These are phyloP conservation scores for Oryzias javanicus DNA, from an alignment of 2,113 vertebrate species.

Conservation along the genomic window DNA sequence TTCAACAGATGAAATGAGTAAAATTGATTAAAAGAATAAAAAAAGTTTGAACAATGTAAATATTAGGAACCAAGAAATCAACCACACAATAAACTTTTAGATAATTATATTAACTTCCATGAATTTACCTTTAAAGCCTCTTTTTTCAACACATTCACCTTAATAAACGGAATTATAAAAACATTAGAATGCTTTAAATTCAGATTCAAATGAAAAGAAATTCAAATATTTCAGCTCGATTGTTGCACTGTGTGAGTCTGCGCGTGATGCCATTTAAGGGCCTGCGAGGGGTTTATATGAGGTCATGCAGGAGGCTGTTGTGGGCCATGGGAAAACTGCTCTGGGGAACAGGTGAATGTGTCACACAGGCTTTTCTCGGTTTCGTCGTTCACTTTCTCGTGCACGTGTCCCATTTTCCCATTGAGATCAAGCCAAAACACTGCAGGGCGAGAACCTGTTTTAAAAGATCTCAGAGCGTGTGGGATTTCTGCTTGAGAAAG, in stretches of 20 bases:
- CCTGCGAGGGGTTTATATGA: slow-evolving; percentile 50
- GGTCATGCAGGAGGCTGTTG: slow-evolving; percentile 59
- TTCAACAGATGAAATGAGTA: not conserved
- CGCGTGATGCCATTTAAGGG: slow-evolving; percentile 40
- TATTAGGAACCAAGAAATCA: not conserved
- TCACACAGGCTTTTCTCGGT: slow-evolving; percentile 57
- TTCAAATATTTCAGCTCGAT: not conserved
- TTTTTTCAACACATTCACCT: no score
- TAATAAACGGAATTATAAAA: no score
- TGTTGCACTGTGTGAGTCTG: slow-evolving; percentile 28
- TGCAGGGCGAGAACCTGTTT: slow-evolving; percentile 44
- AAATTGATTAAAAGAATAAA: not conserved
- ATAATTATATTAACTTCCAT: no score
- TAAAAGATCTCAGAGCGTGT: slow-evolving; percentile 10
- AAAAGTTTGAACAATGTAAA: not conserved
- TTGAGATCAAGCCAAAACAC: slow-evolving; percentile 66
- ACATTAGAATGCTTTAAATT: no score
- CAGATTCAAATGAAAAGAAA: no score
- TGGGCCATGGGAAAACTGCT: slow-evolving; percentile 76
- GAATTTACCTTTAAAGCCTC: no score
- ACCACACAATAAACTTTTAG: no score
- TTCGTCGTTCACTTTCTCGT: slow-evolving; percentile 20
- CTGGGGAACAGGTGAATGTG: slow-evolving; percentile 77
- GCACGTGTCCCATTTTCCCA: slow-evolving; percentile 64
- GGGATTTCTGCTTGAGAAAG: not conserved